Evolutionary conservation across 1,140 invertebrate genomes (phyloP).

Genomic region (Cydia amplana): DNA sequence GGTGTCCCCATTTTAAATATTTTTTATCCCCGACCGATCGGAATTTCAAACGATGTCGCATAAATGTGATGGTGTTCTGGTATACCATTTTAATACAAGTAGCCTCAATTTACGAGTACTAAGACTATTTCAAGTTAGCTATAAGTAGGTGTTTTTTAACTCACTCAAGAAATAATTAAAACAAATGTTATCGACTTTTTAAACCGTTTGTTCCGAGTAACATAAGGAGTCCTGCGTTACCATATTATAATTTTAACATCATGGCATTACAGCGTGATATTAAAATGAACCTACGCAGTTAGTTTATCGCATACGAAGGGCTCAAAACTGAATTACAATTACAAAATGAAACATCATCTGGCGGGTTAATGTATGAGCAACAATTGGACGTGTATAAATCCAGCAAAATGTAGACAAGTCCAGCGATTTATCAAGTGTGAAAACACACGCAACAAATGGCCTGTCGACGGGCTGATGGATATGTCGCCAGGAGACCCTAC

Average conservation of each 20-base stretch:
- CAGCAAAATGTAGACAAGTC: slow-evolving; percentile 61
- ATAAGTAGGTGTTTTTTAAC: background rate
- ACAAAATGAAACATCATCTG: background rate
- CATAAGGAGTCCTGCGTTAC: background rate
- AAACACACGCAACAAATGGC: slow-evolving; percentile 73
- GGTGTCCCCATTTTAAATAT: slow-evolving; percentile 50
- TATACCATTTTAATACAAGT: background rate
- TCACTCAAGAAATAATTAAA: no score
- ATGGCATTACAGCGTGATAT: background rate
- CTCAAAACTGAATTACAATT: slow-evolving; percentile 13
- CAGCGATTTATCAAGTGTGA: slow-evolving; percentile 69
- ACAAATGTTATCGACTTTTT: no score
- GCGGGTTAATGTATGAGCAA: slow-evolving; percentile 49
- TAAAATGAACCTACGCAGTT: background rate
- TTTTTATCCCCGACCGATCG: slow-evolving; percentile 51
- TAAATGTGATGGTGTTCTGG: slow-evolving; percentile 46
- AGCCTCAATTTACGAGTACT: background rate
- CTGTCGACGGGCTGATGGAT: slow-evolving; percentile 74
- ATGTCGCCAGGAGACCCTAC: slow-evolving; percentile 69
- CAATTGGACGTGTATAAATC: slow-evolving; percentile 67
- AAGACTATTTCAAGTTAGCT: background rate
- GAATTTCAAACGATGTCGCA: slow-evolving; percentile 56
- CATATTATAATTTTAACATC: background rate
- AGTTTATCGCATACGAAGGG: background rate
- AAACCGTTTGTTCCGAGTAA: no score